Base-by-base conservation (phyloP, 1,140 invertebrate species). In the Monochamus saltuarius region DNA sequence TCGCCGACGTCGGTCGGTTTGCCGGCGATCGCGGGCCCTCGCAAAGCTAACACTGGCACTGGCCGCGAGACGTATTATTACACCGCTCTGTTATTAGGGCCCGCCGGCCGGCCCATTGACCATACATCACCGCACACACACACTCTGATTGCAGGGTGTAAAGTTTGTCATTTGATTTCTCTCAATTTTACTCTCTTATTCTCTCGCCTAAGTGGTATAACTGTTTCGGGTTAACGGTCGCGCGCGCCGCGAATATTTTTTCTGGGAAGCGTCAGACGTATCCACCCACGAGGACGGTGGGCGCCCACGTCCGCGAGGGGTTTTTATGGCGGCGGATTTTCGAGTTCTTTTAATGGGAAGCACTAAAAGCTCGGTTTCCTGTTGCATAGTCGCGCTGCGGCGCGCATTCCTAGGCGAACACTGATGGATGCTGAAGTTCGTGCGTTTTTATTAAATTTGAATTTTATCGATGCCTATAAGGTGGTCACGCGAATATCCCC, bases 51-150 rank as follows among this genome's bases (percentile, higher is more conserved):
- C 67, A 69, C 64, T 63, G 67, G 43, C 67, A 69, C 64, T 63
- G 67, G 38, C 59, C 67, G 65, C 62, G 59, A 64, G 67, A 69
- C 56, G 62, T 67, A 67, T 69, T 69, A 69, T 69, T 69, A 69
- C 34, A 61, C 68, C 68, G 68, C 68, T 69, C 68, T 69, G 68
- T 69, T 69, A 69, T 69, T 69, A 69, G 59, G 57, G 60, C 61
- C 68, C 68, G 65, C 55, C 65, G 62, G 19, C 16, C 46, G 16
- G 63, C 65, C 68, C 68, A 69, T 67, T 69, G 68, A 47, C 68
- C 68, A 69, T 69, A 69, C 65, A 69, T 69, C 68, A 69, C 68
- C 65, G 65, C 60, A 63, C 56, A 56, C 56, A 46, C 46, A 57
- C 36, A 49, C 64, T 64, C 50, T 66, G 68, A 70, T 66, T 70